Base-by-base conservation (phyloP, 2,888 invertebrate genomes). In the Azorinus chamasolen region DNA sequence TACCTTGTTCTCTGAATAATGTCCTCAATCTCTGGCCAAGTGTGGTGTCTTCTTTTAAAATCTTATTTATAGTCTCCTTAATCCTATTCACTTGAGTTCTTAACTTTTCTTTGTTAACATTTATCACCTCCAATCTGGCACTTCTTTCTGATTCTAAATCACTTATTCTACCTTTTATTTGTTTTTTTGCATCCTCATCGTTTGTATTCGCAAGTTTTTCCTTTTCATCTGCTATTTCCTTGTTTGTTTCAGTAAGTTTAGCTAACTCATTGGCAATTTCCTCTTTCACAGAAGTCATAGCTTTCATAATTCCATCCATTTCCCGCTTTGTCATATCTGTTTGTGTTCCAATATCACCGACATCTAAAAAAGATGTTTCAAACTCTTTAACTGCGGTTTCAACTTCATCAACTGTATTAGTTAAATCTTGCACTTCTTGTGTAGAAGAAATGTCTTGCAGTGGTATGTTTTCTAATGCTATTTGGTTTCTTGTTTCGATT, bases 1-100 rank as follows among this genome's bases (percentile, higher is more conserved):
- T 68, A 25, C 74, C 74, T 54, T 74, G 74, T 54, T 69, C 74
- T 59, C 68, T 63, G 43, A 74, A 74, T 46, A 74, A 64, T 10
- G 64, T 69, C 59, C 27, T 68, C 20, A 69, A 27, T 57, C 59
- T 74, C 39, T 74, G 22, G 45, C 53, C 69, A 20, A 69, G 32
- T 25, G 69, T 74, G 8, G 39, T 53, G 39, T 74, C 68, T 68
- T 61, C 73, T 39, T 62, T 62, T 8, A 62, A 57, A 20, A 73
- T 39, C 39, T 55, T 66, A 45, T 62, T 61, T 25, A 73, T 61
- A 18, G 64, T 66, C 25, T 76, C 65, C 41, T 66, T 55, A n/a
- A 70, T 65, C n/a, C 64, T 69, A 54, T 64, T 65, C 12, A 74
- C 48, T 46, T 74, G 73, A 50, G 37, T 62, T n/a, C 73, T 53